Evolutionary conservation across 1,140 invertebrate genomes (phyloP).

Genomic region (Lucilia cuprina): DNA sequence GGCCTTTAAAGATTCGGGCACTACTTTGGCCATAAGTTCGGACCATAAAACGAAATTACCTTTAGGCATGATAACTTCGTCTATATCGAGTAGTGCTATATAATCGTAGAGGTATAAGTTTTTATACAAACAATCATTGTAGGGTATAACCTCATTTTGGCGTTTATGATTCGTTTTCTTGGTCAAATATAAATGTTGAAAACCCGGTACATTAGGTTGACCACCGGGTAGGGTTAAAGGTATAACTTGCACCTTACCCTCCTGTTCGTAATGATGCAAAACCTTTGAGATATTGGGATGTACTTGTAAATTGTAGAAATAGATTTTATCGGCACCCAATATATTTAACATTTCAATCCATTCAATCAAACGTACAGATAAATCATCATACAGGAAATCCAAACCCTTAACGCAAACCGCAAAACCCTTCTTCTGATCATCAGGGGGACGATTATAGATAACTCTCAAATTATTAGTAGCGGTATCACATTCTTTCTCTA

Average conservation of each 20-base stretch:
- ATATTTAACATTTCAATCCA: constrained; percentile 90
- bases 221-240: constrained; percentile 89
- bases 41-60: constrained; percentile 77
- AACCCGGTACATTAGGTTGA: constrained; percentile 86
- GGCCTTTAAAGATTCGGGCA: constrained; percentile 73
- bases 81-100: constrained; percentile 89
- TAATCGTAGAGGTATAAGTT: constrained; percentile 91
- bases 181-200: constrained; percentile 87
- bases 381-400: constrained; percentile 90
- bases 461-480: constrained; percentile 88
- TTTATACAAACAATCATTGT: constrained; percentile 96
- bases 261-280: constrained; percentile 78
- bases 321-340: constrained; percentile 91
- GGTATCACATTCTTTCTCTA: constrained; percentile 83
- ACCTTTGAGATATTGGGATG: constrained; percentile 92
- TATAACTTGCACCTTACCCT: constrained; percentile 82
- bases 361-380: constrained; percentile 89
- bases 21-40: constrained; percentile 78
- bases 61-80: constrained; percentile 94
- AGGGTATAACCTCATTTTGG: constrained; percentile 94
- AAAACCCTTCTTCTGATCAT: constrained; percentile 77
- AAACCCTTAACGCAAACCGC: constrained; percentile 94
- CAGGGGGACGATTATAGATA: constrained; percentile 76
- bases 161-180: constrained; percentile 91
- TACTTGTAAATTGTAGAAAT: constrained; percentile 89